Base-by-base conservation (phyloP, 1,140 invertebrate species). In the Drosophila athabasca region DNA sequence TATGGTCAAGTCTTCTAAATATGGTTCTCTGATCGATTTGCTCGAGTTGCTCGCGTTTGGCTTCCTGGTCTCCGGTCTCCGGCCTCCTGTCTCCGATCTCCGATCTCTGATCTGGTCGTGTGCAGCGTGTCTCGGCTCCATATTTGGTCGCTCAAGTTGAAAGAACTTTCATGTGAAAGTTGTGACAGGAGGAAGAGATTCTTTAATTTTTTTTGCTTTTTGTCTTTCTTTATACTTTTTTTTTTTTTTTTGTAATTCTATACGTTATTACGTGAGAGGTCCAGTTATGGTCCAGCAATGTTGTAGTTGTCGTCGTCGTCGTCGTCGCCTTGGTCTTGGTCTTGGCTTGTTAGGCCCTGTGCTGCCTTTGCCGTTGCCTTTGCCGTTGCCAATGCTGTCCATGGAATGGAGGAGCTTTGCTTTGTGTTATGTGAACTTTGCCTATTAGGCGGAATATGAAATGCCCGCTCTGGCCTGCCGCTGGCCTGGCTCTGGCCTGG, bases 121-220 rank as follows among this genome's bases (percentile, higher is more conserved):
- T 74, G 65, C 61, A 39, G 59, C 78, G 74, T 87, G 80, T 83
- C 70, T 79, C 55, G 62, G 48, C 24, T 65, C 83, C 83, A 89
- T 88, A 88, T 88, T 88, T 88, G 83, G 83, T 51, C 72, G 84
- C 76, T 83, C 84, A 84, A 88, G 83, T 88, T 88, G 83, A 88
- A 89, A 88, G 83, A 88, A 88, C 83, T 88, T 88, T 83, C 79
- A 88, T 89, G 83, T 88, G 83, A 88, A 88, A 88, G 83, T 88
- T 88, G 83, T 89, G 83, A 88, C 84, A 89, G 84, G 75, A 88
- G 76, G 83, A 88, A 79, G 73, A 87, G 79, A 84, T 84, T 83
- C 77, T 75, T 75, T 64, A 60, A 49, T 77, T 60, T 57, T 54
- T n/a, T 52, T 53, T 51, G 50, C 41, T 69, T 52, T 45, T 76